These are phyloP conservation scores for Phylloscopus collybita DNA, from an alignment of 2,797 vertebrate species.

Conservation along the genomic window DNA sequence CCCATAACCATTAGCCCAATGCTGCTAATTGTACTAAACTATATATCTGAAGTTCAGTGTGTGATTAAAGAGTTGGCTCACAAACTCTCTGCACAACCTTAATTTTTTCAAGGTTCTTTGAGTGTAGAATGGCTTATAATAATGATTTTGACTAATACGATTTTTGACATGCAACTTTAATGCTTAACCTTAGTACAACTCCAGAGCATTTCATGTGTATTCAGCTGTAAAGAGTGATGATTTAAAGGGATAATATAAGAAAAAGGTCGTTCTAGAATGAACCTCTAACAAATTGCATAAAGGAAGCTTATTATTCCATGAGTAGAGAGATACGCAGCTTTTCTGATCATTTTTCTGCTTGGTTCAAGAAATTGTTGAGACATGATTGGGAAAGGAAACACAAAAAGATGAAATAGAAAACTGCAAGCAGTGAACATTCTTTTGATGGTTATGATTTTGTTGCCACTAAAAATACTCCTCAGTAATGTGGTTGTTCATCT, in stretches of 20 bases:
- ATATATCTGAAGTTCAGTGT: constrained; percentile 71
- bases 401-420: constrained; percentile 79
- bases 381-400: constrained; percentile 78
- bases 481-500: constrained; percentile 81
- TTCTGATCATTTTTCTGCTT: constrained; percentile 82
- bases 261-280: constrained; percentile 86
- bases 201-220: constrained; percentile 85
- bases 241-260: constrained; percentile 87
- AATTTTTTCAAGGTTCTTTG: constrained; percentile 88
- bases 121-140: constrained; percentile 86
- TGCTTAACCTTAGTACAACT: constrained; percentile 87
- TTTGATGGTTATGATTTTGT: constrained; percentile 79
- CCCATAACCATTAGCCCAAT: constrained; percentile 65
- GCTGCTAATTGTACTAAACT: constrained; percentile 78
- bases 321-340: constrained; percentile 76
- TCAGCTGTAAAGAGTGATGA: constrained; percentile 87
- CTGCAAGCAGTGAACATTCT: constrained; percentile 78
- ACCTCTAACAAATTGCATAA: constrained; percentile 86
- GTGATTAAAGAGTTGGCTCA: constrained; percentile 81
- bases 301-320: constrained; percentile 82
- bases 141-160: constrained; percentile 88
- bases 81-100: constrained; percentile 84
- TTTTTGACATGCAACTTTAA: constrained; percentile 88
- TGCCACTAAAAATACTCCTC: constrained; percentile 76
- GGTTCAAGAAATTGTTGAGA: constrained; percentile 80